These are phyloP conservation scores for Enhydra lutris DNA, from an alignment of 2,113 vertebrate genomes.

Conservation along the genomic window DNA sequence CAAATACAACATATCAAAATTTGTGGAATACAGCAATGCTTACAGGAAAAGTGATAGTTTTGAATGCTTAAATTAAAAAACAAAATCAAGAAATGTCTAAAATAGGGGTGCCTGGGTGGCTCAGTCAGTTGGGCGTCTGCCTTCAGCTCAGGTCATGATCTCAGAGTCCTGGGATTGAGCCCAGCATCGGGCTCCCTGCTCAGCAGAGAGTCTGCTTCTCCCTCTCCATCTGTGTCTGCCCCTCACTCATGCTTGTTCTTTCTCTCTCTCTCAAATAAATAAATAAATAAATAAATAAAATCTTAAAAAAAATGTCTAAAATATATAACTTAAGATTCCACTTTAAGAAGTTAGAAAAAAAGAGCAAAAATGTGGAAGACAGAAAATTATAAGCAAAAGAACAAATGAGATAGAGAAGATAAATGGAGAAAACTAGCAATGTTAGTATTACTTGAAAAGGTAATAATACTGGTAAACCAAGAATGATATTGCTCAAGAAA, in stretches of 20 bases:
- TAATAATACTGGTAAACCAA: not conserved
- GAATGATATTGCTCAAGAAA: not conserved
- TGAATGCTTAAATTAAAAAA: not conserved
- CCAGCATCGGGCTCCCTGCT: no score
- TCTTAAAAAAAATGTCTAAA: not conserved
- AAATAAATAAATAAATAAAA: no score
- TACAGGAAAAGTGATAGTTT: not conserved
- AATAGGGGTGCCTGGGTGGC: no score
- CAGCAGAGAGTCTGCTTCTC: no score
- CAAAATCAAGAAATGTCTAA: not conserved
- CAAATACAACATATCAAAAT: constrained; percentile 28
- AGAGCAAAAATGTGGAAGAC: not conserved
- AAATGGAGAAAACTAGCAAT: not conserved
- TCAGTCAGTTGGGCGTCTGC: no score
- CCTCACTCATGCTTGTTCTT: no score
- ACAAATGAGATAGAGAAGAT: not conserved
- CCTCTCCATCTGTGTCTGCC: no score
- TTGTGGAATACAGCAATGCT: not conserved
- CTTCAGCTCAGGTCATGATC: no score
- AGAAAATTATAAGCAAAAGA: not conserved
- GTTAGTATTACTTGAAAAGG: not conserved
- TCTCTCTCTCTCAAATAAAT: no score
- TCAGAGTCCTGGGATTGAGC: no score
- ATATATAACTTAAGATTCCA: not conserved
- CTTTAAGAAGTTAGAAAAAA: not conserved